A percentile compares a stretch with the other conserved stretches of the same genome.
phyloP scores from a whole-genome alignment of 2,888 invertebrate genomes.

The Tetranychus truncatus region DNA sequence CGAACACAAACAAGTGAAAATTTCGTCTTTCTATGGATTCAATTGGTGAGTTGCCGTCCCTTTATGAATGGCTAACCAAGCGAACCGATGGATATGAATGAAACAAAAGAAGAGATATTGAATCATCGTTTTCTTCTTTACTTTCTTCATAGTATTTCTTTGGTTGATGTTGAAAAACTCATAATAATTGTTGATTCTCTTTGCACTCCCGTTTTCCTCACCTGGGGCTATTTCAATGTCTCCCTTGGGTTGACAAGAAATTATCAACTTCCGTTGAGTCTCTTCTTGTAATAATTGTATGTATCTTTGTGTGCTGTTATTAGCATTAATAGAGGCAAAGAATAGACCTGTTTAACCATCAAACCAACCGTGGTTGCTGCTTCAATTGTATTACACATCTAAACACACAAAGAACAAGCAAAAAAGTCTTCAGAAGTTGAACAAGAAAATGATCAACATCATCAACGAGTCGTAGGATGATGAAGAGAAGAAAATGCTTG shows the following conservation, averaged over 20 bases:
- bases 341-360: slow-evolving; percentile 1
- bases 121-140: background rate
- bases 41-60: too few relatives aligned
- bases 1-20: too few relatives aligned
- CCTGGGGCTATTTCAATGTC: background rate
- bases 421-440: background rate
- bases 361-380: background rate
- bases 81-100: too few relatives aligned
- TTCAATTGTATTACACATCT: background rate
- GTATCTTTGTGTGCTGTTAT: background rate
- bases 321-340: background rate
- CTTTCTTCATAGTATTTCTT: background rate
- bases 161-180: too few relatives aligned
- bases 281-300: background rate
- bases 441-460: background rate
- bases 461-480: background rate
- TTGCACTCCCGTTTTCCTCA: background rate
- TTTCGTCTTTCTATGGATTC: too few relatives aligned
- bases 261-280: background rate
- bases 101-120: too few relatives aligned
- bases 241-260: background rate
- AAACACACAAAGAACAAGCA: background rate
- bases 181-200: background rate
- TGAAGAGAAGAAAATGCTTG: background rate
- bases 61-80: too few relatives aligned